Conservation (phyloP, 2,797 vertebrate genomes). For the Oreochromis grahami region DNA sequence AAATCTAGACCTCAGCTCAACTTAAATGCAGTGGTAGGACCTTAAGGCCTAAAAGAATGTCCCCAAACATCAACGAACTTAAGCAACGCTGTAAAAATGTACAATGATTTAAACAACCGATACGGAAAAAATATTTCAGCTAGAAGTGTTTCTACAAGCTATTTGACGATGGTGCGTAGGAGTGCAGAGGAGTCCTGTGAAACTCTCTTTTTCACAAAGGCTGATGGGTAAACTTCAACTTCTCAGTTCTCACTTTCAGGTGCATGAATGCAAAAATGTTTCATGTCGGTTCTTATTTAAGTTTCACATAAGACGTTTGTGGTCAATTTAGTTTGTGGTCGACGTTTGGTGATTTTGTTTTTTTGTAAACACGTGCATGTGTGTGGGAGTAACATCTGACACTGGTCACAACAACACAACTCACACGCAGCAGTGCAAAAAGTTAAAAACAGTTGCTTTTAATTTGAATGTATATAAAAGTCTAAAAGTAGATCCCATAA, state of each 20-base stretch:
- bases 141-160: not conserved
- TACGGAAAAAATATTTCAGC: not conserved
- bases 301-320: accelerated
- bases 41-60: not conserved
- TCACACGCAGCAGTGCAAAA: not conserved
- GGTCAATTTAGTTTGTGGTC: not conserved
- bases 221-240: not conserved
- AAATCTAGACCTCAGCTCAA: not conserved
- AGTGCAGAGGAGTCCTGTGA: not conserved
- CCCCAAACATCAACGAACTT: not conserved
- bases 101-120: accelerated
- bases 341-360: not conserved
- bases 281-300: not conserved
- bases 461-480: not conserved
- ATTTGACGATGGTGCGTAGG: not conserved
- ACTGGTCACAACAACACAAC: not conserved
- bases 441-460: not conserved
- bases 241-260: not conserved
- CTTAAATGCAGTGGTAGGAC: accelerated
- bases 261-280: not conserved
- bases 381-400: not conserved
- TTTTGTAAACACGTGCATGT: not conserved
- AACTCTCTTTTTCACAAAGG: not conserved
- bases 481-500: accelerated
- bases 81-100: not conserved